These are phyloP conservation scores for Ginglymostoma cirratum DNA, from an alignment of 2,113 vertebrate genomes.

Conservation along the genomic window DNA sequence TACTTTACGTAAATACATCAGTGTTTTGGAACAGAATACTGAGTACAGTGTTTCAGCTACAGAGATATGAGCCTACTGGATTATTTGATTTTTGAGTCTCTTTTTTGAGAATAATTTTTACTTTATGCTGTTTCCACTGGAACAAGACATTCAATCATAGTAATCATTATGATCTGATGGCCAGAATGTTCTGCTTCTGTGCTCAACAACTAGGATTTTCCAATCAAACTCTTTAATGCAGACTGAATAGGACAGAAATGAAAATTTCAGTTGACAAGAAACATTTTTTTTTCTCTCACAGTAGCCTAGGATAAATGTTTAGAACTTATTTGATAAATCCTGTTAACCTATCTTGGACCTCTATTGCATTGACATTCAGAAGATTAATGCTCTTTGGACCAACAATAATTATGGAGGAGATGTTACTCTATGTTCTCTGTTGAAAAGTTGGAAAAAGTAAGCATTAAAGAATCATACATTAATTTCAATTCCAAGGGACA, in stretches of 20 bases:
- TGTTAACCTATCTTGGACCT: not conserved
- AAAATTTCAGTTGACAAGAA: not conserved
- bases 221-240: not conserved
- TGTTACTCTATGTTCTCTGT: not conserved
- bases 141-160: not conserved
- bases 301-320: not conserved
- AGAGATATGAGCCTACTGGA: not conserved
- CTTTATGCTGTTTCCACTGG: not conserved
- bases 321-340: not conserved
- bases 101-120: not conserved
- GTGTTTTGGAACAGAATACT: too few species aligned
- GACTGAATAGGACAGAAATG: not conserved
- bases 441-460: not conserved
- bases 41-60: too few species aligned
- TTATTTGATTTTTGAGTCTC: not conserved
- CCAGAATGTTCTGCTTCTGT: not conserved
- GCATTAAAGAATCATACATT: not conserved
- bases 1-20: too few species aligned
- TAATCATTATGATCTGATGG: not conserved
- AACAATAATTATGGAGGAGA: not conserved
- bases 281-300: not conserved
- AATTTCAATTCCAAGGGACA: not conserved
- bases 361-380: not conserved
- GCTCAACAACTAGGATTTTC: not conserved
- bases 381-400: not conserved